phyloP scores from a whole-genome alignment of 2,888 invertebrate species.

The Eucera pruinosa region DNA sequence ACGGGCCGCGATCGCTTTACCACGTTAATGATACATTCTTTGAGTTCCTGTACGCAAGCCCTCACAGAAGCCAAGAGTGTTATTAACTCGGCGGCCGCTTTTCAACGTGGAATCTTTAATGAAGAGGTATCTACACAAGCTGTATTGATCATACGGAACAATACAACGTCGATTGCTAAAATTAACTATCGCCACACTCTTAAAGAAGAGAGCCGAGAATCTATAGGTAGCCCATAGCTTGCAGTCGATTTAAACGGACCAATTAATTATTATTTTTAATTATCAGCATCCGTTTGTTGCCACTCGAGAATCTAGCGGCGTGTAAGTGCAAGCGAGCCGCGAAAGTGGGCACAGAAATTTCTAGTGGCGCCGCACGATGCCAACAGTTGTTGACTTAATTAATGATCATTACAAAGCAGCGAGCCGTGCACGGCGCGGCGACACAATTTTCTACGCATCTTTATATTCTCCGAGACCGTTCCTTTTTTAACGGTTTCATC shows the following conservation, averaged over 20 bases:
- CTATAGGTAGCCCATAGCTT: background rate
- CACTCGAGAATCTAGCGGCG: background rate
- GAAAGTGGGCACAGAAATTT: slow-evolving; percentile 29
- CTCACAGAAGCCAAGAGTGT: background rate
- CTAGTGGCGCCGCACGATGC: slow-evolving; percentile 19
- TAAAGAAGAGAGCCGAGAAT: slow-evolving; percentile 47
- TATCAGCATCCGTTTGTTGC: background rate
- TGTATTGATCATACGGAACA: slow-evolving; percentile 62
- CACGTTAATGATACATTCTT: slow-evolving; percentile 17
- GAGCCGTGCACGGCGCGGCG: slow-evolving; percentile 1
- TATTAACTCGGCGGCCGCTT: slow-evolving; percentile 26
- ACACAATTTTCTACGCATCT: slow-evolving; percentile 24
- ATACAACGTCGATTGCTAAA: slow-evolving; percentile 65
- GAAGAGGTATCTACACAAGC: slow-evolving; percentile 21
- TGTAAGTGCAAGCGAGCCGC: slow-evolving; percentile 4
- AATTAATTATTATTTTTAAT: slow-evolving; percentile 46
- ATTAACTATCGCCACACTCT: slow-evolving; percentile 57
- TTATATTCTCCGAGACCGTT: background rate
- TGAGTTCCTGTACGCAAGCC: background rate
- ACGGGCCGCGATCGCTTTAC: background rate
- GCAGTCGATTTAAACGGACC: background rate
- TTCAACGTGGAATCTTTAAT: slow-evolving; percentile 52
- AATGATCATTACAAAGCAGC: slow-evolving; percentile 42
- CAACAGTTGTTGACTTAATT: slow-evolving; percentile 58
- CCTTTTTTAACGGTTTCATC: background rate